These are phyloP conservation scores for Bugulina stolonifera DNA, from an alignment of 2,888 invertebrate genomes.

Conservation along the genomic window DNA sequence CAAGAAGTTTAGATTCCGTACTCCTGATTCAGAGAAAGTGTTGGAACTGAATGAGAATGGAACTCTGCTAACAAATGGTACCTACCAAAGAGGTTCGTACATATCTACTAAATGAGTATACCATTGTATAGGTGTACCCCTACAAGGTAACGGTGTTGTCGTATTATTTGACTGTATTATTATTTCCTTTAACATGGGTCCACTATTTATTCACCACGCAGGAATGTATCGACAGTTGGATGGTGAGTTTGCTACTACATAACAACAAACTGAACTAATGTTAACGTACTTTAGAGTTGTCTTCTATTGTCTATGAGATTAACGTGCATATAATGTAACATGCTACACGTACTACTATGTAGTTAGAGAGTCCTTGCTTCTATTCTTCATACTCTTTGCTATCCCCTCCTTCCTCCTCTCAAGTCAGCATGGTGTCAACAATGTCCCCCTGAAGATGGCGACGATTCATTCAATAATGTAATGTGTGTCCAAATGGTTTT, in stretches of 20 bases:
- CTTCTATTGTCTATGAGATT: too few species aligned
- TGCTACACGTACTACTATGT: background rate
- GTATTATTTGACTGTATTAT: too few species aligned
- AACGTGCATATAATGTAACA: too few species aligned
- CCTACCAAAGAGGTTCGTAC: conserved; percentile 11
- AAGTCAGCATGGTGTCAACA: background rate
- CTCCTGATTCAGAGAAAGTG: conserved; percentile 11
- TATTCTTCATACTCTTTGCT: background rate
- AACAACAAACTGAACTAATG: too few species aligned
- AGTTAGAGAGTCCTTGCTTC: background rate
- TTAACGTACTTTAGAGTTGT: too few species aligned
- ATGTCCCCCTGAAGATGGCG: too few species aligned
- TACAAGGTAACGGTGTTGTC: too few species aligned
- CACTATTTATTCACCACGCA: background rate
- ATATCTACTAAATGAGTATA: background rate
- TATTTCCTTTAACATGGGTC: too few species aligned
- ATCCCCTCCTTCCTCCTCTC: background rate
- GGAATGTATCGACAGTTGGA: conserved; percentile 8
- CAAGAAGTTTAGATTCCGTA: conserved; percentile 18
- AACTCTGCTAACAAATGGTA: conserved; percentile 9
- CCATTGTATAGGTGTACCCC: too few species aligned
- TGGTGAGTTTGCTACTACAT: conserved; percentile 4
- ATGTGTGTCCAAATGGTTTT: too few species aligned
- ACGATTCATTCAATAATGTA: too few species aligned
- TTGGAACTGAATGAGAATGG: conserved; percentile 25